phyloP scores from a whole-genome alignment of 2,113 vertebrate genomes.

The Ellobius talpinus region DNA sequence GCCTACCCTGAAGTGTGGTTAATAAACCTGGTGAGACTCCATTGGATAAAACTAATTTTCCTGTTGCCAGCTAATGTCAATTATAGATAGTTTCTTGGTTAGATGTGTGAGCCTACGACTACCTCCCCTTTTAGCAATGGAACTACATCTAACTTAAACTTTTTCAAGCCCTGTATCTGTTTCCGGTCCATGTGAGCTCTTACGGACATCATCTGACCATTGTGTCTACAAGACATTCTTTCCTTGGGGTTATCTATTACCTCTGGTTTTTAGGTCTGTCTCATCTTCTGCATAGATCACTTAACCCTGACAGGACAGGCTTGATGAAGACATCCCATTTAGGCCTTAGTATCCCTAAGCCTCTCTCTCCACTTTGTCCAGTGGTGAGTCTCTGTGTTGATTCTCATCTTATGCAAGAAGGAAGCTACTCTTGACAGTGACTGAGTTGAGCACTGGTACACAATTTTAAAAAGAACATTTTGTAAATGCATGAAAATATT shows the following conservation, averaged over 20 bases:
- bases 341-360: background rate
- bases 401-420: background rate
- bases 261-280: background rate
- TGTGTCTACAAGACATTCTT: background rate
- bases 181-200: background rate
- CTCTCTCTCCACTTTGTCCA: background rate
- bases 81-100: background rate
- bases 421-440: background rate
- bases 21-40: background rate
- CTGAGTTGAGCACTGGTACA: background rate
- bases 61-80: background rate
- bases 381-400: background rate
- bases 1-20: background rate
- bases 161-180: background rate
- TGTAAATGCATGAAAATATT: background rate
- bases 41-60: background rate
- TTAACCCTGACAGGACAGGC: background rate
- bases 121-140: background rate
- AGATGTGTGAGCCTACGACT: background rate
- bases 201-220: background rate
- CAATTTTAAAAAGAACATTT: background rate
- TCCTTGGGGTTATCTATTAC: background rate
- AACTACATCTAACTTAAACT: background rate
- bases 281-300: background rate
- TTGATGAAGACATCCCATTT: background rate